Base-by-base conservation (phyloP, 2,888 invertebrate species). In the Diabrotica balteata region DNA sequence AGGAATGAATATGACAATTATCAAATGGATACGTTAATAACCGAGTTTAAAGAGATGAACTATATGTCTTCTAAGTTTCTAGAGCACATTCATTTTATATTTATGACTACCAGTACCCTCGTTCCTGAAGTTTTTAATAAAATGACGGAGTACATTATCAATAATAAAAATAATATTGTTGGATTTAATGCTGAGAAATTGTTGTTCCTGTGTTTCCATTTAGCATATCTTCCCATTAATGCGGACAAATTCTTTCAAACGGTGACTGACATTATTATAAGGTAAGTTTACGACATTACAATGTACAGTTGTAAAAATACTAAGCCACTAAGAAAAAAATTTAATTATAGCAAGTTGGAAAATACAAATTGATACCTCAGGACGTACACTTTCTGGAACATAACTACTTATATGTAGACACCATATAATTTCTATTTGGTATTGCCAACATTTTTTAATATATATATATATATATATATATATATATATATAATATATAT, bases 131-230 rank as follows among this genome's bases (percentile, higher is more conserved):
- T 86, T 47, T 72, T 87, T n/a, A 86, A 88, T 55, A 79, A 80
- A 43, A 82, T 87, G 76, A 81, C 84, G 1, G 78, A 83, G 10
- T 88, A 88, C 76, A 77, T 87, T 8, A 73, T 84, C 1, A 73
- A 82, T 9, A 81, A 86, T 70, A 80, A 82, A 59, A 77, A 83
- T 2, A 80, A 84, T 73, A 70, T 88, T 3, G 78, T 85, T 1
- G 88, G 86, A 4, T 86, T 87, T 69, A 87, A 86, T 52, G 84
- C 84, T 2, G 87, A 86, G 73, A 87, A 86, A 74, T 75, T 87
- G 0, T 75, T 88, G 10, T 84, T 80, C 59, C 82, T 86, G 66
- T 85, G 85, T 67, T 88, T 86, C 74, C 80, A 82, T 74, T 77
- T 88, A 9, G 87, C 87, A 44, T 87, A 87, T 76, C 79, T 80